Evolutionary conservation across 2,113 vertebrate genomes (phyloP).

Genomic region (human): GRCh38 chr3:117537001-117537500

Average conservation of each 20-base stretch:
- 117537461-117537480: background rate
- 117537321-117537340: constrained; percentile 13
- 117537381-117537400: background rate
- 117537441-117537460: background rate
- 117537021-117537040: no score
- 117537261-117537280: constrained; percentile 62
- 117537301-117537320: constrained; percentile 30
- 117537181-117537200: background rate
- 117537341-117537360: background rate
- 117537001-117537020: no score
- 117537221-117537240: background rate
- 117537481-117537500: background rate
- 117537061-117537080: background rate
- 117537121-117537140: background rate
- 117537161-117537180: background rate
- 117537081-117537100: background rate
- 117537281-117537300: constrained; percentile 40
- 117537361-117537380: constrained; percentile 27
- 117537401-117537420: background rate
- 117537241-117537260: constrained; percentile 40
- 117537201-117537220: background rate
- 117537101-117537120: background rate
- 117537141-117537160: background rate
- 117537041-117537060: no score
- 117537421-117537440: background rate